phyloP scores from a whole-genome alignment of 2,888 invertebrate genomes.

The Endotricha flammealis region DNA sequence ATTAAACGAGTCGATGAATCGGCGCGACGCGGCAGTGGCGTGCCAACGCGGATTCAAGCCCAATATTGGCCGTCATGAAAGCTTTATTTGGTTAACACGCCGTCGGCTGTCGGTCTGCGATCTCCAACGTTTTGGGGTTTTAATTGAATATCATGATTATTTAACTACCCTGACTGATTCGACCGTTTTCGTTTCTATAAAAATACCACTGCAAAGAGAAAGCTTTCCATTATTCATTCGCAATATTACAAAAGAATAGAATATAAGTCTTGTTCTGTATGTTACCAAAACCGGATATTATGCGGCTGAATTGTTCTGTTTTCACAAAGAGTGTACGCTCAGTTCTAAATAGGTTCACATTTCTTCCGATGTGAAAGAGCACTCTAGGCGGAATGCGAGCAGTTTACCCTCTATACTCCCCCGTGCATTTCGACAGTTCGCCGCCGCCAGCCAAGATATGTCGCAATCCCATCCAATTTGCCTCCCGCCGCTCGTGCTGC shows the following conservation, averaged over 20 bases:
- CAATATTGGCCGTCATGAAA: conserved; percentile 41
- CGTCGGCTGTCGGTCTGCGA: conserved; percentile 16
- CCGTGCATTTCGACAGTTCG: conserved; percentile 62
- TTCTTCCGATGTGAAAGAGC: conserved; percentile 45
- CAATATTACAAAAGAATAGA: conserved; percentile 4
- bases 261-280: conserved; percentile 4
- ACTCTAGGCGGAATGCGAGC: conserved; percentile 53
- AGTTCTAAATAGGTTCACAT: conserved; percentile 51
- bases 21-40: conserved; percentile 20
- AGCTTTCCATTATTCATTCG: conserved; percentile 2
- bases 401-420: conserved; percentile 58
- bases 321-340: conserved; percentile 27
- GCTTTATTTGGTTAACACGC: conserved; percentile 38
- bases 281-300: conserved; percentile 11
- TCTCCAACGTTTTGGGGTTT: conserved; percentile 11
- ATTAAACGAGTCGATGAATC: conserved; percentile 35
- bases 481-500: conserved; percentile 60
- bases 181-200: conserved; percentile 3
- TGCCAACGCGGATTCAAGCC: conserved; percentile 25
- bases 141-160: conserved; percentile 13
- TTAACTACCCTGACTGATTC: conserved; percentile 3
- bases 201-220: neutral
- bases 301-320: conserved; percentile 13
- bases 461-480: conserved; percentile 74
- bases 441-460: conserved; percentile 63